A percentile compares a stretch with the other conserved stretches of the same genome.
Conservation (phyloP, 2,113 vertebrate genomes). For the Neogale vison region DNA sequence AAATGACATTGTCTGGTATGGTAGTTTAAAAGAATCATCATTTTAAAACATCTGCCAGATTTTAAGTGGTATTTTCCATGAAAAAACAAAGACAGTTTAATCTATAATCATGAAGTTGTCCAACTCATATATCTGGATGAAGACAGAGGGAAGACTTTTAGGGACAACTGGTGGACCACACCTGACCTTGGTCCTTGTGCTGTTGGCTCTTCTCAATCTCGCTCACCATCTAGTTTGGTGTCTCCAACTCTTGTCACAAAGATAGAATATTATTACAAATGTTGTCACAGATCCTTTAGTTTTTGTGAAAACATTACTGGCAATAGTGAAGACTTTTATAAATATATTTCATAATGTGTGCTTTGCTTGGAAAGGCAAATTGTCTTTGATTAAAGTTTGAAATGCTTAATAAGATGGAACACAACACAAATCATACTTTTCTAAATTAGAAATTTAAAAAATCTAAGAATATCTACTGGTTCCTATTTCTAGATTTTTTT, state of each 20-base stretch:
- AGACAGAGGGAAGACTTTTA: background rate
- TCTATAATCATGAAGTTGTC: slow-evolving; percentile 18
- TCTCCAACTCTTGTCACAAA: background rate
- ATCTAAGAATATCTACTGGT: background rate
- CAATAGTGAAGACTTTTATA: background rate
- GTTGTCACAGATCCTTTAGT: background rate
- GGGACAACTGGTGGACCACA: background rate
- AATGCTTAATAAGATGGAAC: background rate
- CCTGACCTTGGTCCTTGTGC: background rate
- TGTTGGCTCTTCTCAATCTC: background rate
- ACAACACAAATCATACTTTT: background rate
- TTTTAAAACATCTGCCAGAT: background rate
- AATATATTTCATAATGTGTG: background rate
- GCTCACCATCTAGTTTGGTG: background rate
- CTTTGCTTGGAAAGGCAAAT: background rate
- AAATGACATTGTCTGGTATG: slow-evolving; percentile 31
- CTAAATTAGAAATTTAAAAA: slow-evolving; percentile 19
- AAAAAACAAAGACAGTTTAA: slow-evolving; percentile 27
- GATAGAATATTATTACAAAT: background rate
- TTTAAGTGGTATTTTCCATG: slow-evolving; percentile 42
- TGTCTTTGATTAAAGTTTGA: slow-evolving; percentile 34
- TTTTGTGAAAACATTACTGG: background rate
- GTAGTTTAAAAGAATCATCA: slow-evolving; percentile 39
- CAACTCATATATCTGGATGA: background rate
- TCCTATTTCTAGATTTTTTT: background rate